Evolutionary conservation across 2,113 vertebrate genomes (phyloP).

Genomic region (Pristiophorus japonicus): DNA sequence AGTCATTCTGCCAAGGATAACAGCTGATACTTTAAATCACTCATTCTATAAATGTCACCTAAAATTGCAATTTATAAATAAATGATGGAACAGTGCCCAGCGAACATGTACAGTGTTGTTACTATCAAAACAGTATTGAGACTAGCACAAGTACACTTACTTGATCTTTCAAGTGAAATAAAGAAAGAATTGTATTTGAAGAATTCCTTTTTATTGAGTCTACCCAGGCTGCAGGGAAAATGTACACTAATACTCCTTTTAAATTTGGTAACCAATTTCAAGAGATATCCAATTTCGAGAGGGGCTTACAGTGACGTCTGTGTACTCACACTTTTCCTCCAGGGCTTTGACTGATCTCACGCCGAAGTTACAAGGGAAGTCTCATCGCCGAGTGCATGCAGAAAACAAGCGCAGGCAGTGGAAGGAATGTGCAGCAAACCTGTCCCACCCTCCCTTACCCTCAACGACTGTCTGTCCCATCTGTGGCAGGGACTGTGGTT

Average conservation of each 20-base stretch:
- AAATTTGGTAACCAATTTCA: background rate
- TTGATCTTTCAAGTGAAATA: background rate
- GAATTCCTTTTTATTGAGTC: background rate
- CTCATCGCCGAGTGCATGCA: too few species aligned
- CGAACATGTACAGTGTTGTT: background rate
- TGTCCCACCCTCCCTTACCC: too few species aligned
- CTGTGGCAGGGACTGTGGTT: too few species aligned
- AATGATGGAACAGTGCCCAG: background rate
- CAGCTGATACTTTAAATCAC: constrained; percentile 11
- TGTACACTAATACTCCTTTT: background rate
- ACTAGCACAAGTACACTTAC: background rate
- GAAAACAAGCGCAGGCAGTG: too few species aligned
- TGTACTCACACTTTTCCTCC: background rate
- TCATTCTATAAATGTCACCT: constrained; percentile 1
- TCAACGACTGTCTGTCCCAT: too few species aligned
- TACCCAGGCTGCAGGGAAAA: background rate
- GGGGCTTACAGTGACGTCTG: background rate
- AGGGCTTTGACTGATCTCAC: background rate
- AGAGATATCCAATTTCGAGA: background rate
- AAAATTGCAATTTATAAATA: constrained; percentile 31
- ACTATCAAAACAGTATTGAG: background rate
- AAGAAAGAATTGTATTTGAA: background rate
- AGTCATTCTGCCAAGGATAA: constrained; percentile 18
- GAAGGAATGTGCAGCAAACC: too few species aligned
- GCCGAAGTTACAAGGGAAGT: background rate